Conservation (phyloP, 2,797 vertebrate genomes). For the Gobionotothen gibberifrons region DNA sequence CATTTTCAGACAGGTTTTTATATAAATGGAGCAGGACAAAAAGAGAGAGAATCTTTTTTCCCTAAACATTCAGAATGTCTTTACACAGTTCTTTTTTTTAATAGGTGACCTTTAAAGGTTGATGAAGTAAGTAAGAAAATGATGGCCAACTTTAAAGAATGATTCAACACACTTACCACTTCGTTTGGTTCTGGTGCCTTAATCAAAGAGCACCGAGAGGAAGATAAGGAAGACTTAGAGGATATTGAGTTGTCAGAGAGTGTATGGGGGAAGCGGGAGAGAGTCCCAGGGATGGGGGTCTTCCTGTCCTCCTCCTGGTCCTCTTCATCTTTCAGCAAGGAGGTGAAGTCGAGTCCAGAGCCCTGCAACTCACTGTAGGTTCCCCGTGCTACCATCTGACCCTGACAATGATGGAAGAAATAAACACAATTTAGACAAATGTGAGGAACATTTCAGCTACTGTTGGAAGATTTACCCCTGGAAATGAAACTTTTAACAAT, state of each 20-base stretch:
- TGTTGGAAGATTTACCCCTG: no score
- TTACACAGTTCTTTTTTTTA: no score
- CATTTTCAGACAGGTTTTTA: no score
- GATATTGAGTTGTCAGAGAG: constrained; percentile 84
- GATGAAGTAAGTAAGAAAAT: background rate
- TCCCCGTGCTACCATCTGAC: constrained; percentile 89
- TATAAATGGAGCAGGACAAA: no score
- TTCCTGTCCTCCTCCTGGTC: constrained; percentile 79
- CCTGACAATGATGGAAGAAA: constrained; percentile 75
- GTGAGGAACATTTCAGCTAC: background rate
- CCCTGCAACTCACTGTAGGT: constrained; percentile 89
- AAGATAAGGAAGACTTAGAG: constrained; percentile 89
- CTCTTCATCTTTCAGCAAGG: constrained; percentile 90
- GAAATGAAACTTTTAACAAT: no score
- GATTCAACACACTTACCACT: constrained; percentile 58
- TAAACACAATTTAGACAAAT: background rate
- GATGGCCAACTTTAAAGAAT: background rate
- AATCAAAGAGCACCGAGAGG: constrained; percentile 87
- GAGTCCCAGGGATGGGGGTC: constrained; percentile 48
- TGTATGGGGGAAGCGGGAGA: constrained; percentile 73
- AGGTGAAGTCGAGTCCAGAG: constrained; percentile 92
- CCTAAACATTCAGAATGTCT: no score
- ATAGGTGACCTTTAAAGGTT: background rate
- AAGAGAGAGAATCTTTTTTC: no score
- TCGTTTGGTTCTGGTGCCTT: constrained; percentile 83